Evolutionary conservation across 1,140 invertebrate species (phyloP), one percentile per base, ranked within the genome.

Genomic region (Pogonognathellus flavescens): DNA sequence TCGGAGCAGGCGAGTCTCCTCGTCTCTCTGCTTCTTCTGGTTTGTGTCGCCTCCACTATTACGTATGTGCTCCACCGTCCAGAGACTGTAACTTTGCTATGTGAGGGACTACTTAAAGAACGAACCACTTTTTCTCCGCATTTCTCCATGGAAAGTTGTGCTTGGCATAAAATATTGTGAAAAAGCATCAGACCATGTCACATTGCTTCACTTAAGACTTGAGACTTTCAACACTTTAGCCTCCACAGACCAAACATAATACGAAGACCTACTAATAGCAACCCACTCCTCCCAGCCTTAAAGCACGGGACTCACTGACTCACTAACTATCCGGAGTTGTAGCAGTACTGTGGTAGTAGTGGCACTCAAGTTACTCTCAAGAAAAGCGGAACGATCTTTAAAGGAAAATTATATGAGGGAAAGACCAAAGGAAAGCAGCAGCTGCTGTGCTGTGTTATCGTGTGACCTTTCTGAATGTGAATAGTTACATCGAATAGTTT

Each of bases 131-230:
- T 57, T 76, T 50, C 70, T 76, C 41, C 11, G 31, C 13, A 76
- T 76, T 76, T 76, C 25, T 76, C 41, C 70, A 41, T 49, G 41
- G 41, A 31, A 76, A 76, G 70, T 76, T 76, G 70, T 76, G 70
- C 70, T 76, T 76, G 70, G 70, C 70, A 76, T 76, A 76, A 76
- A 76, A 76, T 76, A 76, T 76, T 76, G 70, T 76, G 31, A 76
- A 76, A 76, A 76, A 76, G 70, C 70, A 76, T 76, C 70, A 76
- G 70, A 76, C 25, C 70, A 76, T 76, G 70, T 76, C 70, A 76
- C 70, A 76, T 76, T 76, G 25, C 70, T 76, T 76, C 70, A 76
- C 70, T 76, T 76, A n/a, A 57, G 53, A 76, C 70, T 76, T 76
- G 62, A 66, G 62, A 66, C 62, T 66, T 66, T 66, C 62, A 76